Conservation (phyloP, 2,113 vertebrate genomes). For the Micromys minutus region DNA sequence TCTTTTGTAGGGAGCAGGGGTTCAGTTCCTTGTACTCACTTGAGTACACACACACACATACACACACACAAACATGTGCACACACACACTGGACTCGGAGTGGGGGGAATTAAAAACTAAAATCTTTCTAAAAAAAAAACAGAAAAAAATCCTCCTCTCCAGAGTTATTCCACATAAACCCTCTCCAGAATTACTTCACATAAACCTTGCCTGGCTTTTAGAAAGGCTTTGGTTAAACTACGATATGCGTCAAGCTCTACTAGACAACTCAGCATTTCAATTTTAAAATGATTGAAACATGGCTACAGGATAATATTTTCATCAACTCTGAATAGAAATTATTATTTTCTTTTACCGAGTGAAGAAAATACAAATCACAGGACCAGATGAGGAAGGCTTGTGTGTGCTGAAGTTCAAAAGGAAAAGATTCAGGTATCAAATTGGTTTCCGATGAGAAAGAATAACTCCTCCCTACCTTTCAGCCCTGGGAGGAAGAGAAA, state of each 20-base stretch:
- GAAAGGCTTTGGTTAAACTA: background rate
- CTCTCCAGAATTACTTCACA: background rate
- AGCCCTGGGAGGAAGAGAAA: too few species aligned
- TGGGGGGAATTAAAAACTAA: background rate
- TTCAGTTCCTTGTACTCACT: background rate
- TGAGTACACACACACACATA: background rate
- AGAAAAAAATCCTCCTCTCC: background rate
- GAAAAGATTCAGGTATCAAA: background rate
- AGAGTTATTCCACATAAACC: background rate
- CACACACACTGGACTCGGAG: too few species aligned
- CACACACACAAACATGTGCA: background rate
- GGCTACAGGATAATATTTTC: background rate
- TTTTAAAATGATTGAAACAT: background rate
- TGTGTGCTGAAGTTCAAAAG: background rate
- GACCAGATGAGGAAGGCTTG: background rate
- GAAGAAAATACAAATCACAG: background rate
- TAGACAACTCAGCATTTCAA: background rate
- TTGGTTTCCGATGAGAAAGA: background rate
- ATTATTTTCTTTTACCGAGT: background rate
- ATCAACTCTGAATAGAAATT: background rate
- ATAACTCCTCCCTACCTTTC: background rate
- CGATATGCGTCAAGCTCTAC: background rate
- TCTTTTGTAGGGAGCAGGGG: background rate
- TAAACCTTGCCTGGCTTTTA: background rate
- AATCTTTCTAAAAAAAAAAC: background rate